Conservation (phyloP, 2,113 vertebrate species). For the Brachirus orientalis region DNA sequence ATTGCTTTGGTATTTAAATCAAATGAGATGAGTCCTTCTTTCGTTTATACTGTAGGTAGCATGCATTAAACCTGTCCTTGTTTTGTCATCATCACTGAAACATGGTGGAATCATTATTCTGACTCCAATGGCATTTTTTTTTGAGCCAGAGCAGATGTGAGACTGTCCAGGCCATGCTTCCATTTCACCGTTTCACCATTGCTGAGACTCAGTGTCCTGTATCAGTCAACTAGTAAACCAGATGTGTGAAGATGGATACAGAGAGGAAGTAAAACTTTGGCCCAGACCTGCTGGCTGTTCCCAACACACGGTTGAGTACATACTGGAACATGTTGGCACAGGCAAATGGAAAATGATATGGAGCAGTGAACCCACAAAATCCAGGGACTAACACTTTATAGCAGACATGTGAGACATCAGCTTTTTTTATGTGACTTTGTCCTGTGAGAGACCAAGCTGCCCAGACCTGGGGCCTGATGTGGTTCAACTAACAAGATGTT, state of each 20-base stretch:
- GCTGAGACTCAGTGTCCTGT: constrained; percentile 22
- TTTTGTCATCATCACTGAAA: neutral
- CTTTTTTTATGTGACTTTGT: constrained; percentile 8
- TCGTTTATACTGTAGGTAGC: too few relatives aligned
- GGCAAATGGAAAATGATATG: constrained; percentile 31
- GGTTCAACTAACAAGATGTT: neutral
- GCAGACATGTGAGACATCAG: constrained; percentile 26
- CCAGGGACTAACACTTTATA: constrained; percentile 38
- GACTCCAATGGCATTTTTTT: too few relatives aligned
- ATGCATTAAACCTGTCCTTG: neutral
- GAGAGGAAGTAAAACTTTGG: constrained; percentile 22
- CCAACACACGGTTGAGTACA: constrained; percentile 20
- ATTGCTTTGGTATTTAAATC: too few relatives aligned
- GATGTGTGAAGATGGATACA: constrained; percentile 25
- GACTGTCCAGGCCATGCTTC: neutral
- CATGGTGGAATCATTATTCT: neutral
- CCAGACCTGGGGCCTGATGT: neutral
- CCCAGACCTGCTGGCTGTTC: constrained; percentile 20
- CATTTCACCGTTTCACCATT: constrained; percentile 20
- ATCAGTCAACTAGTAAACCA: constrained; percentile 40
- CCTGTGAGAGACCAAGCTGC: neutral
- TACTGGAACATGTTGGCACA: constrained; percentile 24
- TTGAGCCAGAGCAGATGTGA: constrained; percentile 7
- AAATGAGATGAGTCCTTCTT: neutral
- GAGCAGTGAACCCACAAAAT: constrained; percentile 40